Conservation (phyloP, 2,888 invertebrate genomes). For the Pegoplata infirma region DNA sequence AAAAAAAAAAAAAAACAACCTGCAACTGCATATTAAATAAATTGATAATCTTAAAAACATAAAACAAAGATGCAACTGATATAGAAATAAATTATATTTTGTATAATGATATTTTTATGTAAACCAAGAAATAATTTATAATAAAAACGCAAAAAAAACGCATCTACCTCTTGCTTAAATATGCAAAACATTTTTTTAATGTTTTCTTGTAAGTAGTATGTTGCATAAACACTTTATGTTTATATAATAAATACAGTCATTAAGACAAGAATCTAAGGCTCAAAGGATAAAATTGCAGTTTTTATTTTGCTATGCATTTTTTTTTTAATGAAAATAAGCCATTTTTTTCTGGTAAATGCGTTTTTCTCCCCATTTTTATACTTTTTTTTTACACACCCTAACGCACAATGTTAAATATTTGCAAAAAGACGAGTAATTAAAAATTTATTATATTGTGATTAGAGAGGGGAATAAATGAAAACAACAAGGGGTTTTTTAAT, state of each 20-base stretch:
- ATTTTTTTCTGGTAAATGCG: neutral
- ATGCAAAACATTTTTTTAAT: neutral
- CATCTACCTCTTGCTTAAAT: neutral
- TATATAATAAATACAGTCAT: neutral
- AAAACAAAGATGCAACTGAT: neutral
- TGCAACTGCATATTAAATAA: neutral
- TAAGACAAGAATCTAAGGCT: neutral
- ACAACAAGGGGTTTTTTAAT: neutral
- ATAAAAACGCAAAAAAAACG: too few species aligned
- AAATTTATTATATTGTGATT: constrained; percentile 10
- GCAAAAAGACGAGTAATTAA: constrained; percentile 17
- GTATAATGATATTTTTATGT: neutral
- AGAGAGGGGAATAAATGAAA: neutral
- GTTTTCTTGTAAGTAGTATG: neutral
- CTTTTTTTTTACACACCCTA: neutral
- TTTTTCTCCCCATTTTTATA: neutral
- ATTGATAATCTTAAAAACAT: neutral
- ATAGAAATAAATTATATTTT: neutral
- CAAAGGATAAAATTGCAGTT: neutral
- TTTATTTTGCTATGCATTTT: too few species aligned
- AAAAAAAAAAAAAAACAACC: too few species aligned
- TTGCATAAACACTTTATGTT: neutral
- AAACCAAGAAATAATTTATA: neutral
- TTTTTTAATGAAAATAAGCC: neutral
- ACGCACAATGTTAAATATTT: neutral